phyloP scores from a whole-genome alignment of 2,888 invertebrate species.

The Himalopsyche tibetana region DNA sequence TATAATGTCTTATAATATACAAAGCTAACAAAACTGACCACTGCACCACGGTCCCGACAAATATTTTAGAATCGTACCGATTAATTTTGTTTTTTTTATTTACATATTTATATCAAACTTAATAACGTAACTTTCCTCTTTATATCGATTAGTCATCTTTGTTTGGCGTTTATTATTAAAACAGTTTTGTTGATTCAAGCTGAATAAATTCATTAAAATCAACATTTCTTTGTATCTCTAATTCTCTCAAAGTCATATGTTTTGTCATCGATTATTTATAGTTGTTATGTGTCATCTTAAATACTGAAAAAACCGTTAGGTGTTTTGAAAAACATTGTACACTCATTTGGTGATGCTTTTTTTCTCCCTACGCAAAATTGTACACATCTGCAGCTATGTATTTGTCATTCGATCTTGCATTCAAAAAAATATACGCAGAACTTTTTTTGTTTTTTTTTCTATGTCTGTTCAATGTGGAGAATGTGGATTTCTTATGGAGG shows the following conservation, averaged over 20 bases:
- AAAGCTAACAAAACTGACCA: no score
- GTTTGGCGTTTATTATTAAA: neutral
- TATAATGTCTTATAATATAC: no score
- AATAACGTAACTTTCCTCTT: no score
- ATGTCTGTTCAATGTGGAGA: no score
- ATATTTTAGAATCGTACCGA: no score
- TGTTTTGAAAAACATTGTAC: neutral
- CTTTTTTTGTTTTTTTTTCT: no score
- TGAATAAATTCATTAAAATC: neutral
- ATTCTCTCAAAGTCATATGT: neutral
- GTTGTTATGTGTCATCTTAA: neutral
- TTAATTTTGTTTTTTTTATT: no score
- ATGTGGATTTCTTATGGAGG: no score
- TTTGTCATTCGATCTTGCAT: neutral
- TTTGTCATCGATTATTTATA: neutral
- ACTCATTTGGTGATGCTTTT: neutral
- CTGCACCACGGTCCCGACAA: no score
- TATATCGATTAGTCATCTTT: neutral
- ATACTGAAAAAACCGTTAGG: neutral
- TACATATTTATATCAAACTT: no score
- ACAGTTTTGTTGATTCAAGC: neutral
- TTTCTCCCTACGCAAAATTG: neutral
- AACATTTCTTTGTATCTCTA: neutral
- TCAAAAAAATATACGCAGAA: no score
- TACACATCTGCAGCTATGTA: neutral